Evolutionary conservation across 1,140 invertebrate species (phyloP).

Genomic region (Diploscapter pachys): DNA sequence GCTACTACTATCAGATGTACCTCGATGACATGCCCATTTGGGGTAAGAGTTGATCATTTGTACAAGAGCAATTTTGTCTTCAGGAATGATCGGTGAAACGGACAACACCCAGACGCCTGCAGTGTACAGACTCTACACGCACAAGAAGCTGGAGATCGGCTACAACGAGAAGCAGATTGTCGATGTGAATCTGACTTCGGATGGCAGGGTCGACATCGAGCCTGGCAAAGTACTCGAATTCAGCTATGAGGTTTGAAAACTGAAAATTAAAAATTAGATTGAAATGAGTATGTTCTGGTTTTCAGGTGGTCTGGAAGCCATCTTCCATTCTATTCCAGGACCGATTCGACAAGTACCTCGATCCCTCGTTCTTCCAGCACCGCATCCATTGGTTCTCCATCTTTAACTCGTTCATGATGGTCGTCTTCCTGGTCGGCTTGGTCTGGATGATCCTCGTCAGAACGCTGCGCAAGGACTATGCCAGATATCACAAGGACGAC

Average conservation of each 20-base stretch:
- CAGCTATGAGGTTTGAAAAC: constrained; percentile 78
- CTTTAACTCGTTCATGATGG: constrained; percentile 99
- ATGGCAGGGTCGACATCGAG: constrained; percentile 78
- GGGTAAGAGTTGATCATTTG: constrained; percentile 67
- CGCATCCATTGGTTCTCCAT: constrained; percentile 99
- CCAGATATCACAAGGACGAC: constrained; percentile 93
- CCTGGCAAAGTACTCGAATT: constrained; percentile 77
- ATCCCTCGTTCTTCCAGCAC: constrained; percentile 98
- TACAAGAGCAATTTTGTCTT: neutral
- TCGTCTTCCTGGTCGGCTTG: constrained; percentile 95
- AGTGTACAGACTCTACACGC: constrained; percentile 85
- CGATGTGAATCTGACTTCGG: constrained; percentile 93
- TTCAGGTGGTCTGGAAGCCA: constrained; percentile 71
- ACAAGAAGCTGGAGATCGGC: constrained; percentile 97
- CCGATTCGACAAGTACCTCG: constrained; percentile 97
- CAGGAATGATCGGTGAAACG: constrained; percentile 37
- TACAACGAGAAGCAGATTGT: constrained; percentile 92
- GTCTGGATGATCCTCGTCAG: constrained; percentile 99
- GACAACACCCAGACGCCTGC: constrained; percentile 63
- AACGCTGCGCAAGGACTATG: constrained; percentile 96
- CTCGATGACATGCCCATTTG: constrained; percentile 96
- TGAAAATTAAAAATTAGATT: neutral
- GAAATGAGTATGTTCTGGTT: neutral
- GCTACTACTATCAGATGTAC: constrained; percentile 99
- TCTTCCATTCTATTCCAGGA: constrained; percentile 85